Conservation (phyloP, 2,113 vertebrate species). For the Lamprotornis superbus region DNA sequence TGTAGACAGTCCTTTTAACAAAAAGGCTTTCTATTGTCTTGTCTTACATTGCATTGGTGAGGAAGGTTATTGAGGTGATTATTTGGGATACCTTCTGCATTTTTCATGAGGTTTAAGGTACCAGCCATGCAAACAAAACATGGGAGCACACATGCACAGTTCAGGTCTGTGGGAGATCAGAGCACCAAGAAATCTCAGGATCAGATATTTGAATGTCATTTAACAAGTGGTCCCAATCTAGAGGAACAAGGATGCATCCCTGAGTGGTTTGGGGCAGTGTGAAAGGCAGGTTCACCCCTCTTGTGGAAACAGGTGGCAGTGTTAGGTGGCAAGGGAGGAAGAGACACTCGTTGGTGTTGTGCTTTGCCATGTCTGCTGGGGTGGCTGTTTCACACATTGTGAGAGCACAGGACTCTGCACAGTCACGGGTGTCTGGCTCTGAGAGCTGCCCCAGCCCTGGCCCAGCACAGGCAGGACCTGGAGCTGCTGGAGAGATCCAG, state of each 20-base stretch:
- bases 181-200: not conserved
- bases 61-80: not conserved
- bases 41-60: not conserved
- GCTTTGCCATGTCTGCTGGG: not conserved
- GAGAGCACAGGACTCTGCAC: too few relatives aligned
- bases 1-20: not conserved
- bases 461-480: not conserved
- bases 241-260: not conserved
- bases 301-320: not conserved
- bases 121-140: not conserved
- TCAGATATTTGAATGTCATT: not conserved
- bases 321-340: not conserved
- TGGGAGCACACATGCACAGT: not conserved
- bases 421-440: not conserved
- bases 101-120: not conserved
- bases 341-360: fast-evolving
- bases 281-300: not conserved
- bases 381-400: fast-evolving
- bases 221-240: not conserved
- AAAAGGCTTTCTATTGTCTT: not conserved
- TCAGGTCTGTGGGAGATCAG: not conserved
- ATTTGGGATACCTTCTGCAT: not conserved
- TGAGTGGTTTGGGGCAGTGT: not conserved
- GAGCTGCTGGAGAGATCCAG: not conserved
- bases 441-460: not conserved